These are phyloP conservation scores for Spheniscus mendiculus DNA, from an alignment of 2,113 vertebrate species.

Conservation along the genomic window DNA sequence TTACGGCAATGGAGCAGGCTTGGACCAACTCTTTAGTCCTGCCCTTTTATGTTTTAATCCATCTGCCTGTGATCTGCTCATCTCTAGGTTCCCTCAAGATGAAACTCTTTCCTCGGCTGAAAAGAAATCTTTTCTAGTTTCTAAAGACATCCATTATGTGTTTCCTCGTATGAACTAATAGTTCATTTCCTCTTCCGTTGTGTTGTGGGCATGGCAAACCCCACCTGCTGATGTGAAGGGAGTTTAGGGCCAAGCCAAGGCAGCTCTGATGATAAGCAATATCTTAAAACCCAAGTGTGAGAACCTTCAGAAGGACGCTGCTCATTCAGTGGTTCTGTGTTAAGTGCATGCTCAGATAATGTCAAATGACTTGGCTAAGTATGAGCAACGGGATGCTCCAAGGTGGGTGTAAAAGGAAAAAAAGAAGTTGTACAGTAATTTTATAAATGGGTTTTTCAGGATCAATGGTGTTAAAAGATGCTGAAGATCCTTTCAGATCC, in stretches of 20 bases:
- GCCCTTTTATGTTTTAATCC: neutral
- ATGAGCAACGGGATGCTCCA: neutral
- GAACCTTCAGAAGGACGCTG: neutral
- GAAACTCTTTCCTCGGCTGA: neutral
- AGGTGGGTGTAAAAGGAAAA: neutral
- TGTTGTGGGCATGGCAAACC: neutral
- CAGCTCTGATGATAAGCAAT: neutral
- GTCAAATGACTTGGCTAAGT: neutral
- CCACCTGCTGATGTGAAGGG: neutral
- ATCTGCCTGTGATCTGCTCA: neutral
- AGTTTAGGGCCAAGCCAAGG: neutral
- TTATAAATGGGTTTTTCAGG: neutral
- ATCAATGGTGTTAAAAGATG: neutral
- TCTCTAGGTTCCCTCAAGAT: neutral
- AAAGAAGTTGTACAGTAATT: neutral
- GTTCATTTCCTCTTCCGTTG: neutral
- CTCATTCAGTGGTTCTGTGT: neutral
- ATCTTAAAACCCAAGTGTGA: neutral
- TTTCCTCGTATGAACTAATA: neutral
- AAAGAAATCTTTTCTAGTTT: neutral
- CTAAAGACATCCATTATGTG: neutral
- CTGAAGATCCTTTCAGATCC: neutral
- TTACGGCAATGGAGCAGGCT: accelerated
- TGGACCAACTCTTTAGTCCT: neutral
- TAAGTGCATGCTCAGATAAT: neutral